Evolutionary conservation across 2,797 vertebrate genomes (phyloP), one percentile per base, ranked within the genome.

Genomic region (Myotis pilosus): DNA sequence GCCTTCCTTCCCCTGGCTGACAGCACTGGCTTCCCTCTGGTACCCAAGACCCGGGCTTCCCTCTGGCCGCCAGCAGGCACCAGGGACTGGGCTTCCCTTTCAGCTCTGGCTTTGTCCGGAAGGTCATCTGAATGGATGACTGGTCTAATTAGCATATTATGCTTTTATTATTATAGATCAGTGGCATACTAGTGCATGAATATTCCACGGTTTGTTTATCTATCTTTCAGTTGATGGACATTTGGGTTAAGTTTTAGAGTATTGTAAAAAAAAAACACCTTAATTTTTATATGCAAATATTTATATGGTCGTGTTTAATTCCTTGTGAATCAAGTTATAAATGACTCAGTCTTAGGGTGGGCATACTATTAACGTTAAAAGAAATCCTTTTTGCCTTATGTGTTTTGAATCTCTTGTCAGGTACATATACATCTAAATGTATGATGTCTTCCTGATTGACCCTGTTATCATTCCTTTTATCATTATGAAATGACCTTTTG

Each of bases 321-420:
- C 74, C 0, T 71, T 86, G 17, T 13, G 16, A 85, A 78, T 66
- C 49, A 62, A 41, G 91, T 7, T 22, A 75, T 38, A 49, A 79
- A 53, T 33, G 5, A 2, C 44, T 91, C 19, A 47, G n/a, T 82
- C 10, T 90, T 62, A 41, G 16, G 9, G 28, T 53, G 2, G 5
- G 17, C 6, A 0, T 62, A 44, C n/a, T 33, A 68, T 85, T 82
- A 51, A 20, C 23, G 60, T 87, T 44, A 38, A 86, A 88, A 68
- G 6, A 90, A 76, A 41, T 60, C 0, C 74, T 30, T 30, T 68
- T 94, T 91, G 57, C 22, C 30, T 79, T 53, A 15, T 72, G 12
- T 53, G 41, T 72, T 89, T 86, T 64, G 44, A 91, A 86, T 41
- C 28, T 87, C 7, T 91, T 86, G 53, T 51, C 62, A 68, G 44